Conservation (phyloP, 2,113 vertebrate species). For the Scatophagus argus region DNA sequence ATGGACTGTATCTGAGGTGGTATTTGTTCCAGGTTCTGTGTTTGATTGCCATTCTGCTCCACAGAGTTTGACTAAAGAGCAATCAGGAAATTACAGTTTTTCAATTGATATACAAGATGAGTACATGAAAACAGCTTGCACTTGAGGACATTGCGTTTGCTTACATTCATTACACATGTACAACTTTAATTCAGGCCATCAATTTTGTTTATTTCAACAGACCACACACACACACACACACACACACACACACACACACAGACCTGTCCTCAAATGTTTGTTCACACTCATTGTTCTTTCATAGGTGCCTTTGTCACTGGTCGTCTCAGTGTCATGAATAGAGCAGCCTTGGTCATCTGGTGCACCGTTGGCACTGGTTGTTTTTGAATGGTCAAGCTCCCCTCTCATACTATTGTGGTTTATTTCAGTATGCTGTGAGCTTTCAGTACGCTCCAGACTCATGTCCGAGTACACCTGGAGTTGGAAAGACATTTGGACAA, state of each 20-base stretch:
- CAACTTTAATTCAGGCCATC: not conserved
- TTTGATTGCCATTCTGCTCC: too few relatives aligned
- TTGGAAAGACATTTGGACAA: not conserved
- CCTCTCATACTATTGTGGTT: too few relatives aligned
- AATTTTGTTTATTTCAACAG: not conserved
- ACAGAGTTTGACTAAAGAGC: too few relatives aligned
- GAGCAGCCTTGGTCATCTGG: not conserved
- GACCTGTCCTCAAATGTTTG: constrained; percentile 17
- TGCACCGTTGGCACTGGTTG: not conserved
- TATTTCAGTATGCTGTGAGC: not conserved
- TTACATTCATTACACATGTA: not conserved
- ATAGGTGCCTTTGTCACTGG: not conserved
- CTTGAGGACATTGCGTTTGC: not conserved
- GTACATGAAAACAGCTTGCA: not conserved
- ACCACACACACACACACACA: too few relatives aligned
- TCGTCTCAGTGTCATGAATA: not conserved
- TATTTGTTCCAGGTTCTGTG: too few relatives aligned
- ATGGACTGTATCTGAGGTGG: not conserved
- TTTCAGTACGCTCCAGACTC: not conserved
- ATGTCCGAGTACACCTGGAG: not conserved
- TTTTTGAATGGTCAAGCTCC: not conserved
- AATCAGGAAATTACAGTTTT: not conserved
- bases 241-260: not conserved
- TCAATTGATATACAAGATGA: not conserved
- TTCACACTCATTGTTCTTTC: not conserved